phyloP scores from a whole-genome alignment of 2,797 vertebrate species.

The Enteromius argenteus region DNA sequence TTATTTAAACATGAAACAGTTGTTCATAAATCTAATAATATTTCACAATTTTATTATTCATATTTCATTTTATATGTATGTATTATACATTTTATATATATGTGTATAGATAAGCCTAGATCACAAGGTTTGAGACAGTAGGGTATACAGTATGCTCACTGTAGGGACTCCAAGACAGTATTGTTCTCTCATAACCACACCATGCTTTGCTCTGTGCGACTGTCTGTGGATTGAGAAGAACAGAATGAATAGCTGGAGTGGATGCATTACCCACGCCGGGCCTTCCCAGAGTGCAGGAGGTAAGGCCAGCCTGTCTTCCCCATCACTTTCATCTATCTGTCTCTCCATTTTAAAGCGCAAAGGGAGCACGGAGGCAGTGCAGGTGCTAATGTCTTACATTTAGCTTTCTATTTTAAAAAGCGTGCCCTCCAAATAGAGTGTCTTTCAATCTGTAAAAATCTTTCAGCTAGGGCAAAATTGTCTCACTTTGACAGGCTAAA shows the following conservation, averaged over 20 bases:
- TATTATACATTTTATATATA: not conserved
- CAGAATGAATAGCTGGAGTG: conserved; percentile 13
- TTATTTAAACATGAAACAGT: not conserved
- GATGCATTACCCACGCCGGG: conserved; percentile 10
- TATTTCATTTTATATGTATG: not conserved
- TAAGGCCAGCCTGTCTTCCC: conserved; percentile 14
- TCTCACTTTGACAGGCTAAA: conserved; percentile 7
- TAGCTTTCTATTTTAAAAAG: conserved; percentile 14
- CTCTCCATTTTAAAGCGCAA: conserved; percentile 4
- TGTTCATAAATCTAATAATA: not conserved
- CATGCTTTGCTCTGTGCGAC: not conserved
- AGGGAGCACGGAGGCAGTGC: not conserved
- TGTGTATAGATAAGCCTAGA: not conserved
- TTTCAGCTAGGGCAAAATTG: conserved; percentile 16
- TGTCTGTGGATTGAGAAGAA: not conserved
- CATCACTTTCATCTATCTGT: conserved; percentile 19
- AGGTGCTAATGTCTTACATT: conserved; percentile 40
- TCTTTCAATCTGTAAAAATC: conserved; percentile 28
- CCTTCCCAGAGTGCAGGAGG: conserved; percentile 12
- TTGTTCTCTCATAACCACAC: not conserved
- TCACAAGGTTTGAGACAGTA: not conserved
- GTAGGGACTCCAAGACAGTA: not conserved
- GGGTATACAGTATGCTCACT: not conserved
- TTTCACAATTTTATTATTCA: not conserved
- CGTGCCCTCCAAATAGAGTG: conserved; percentile 2